Conservation (phyloP, 2,113 vertebrate species). For the Apodemus sylvaticus region DNA sequence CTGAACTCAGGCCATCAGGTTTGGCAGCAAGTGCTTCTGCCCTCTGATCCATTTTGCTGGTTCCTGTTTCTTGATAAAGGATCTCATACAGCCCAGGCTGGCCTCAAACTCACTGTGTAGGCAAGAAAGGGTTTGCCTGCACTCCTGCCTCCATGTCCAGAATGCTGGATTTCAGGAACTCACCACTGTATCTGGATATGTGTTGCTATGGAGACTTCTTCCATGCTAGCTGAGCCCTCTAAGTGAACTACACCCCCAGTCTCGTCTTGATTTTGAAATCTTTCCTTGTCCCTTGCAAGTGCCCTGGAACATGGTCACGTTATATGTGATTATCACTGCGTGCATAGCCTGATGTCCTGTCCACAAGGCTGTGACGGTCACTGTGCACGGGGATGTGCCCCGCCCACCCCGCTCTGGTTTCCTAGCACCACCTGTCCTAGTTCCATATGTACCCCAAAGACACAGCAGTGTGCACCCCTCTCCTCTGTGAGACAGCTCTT, state of each 20-base stretch:
- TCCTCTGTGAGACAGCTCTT: background rate
- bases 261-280: background rate
- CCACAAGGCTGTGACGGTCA: background rate
- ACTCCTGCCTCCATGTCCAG: background rate
- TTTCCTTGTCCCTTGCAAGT: background rate
- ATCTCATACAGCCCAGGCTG: background rate
- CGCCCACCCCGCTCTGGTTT: background rate
- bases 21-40: background rate
- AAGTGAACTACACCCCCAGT: background rate
- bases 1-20: background rate
- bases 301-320: background rate
- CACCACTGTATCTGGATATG: background rate
- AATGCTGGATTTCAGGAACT: background rate
- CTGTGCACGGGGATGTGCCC: fast-evolving
- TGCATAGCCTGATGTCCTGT: background rate
- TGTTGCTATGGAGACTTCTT: background rate
- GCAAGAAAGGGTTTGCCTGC: background rate
- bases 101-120: background rate
- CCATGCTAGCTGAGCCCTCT: background rate
- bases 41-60: background rate
- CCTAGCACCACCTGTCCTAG: background rate
- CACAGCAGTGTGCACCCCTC: background rate
- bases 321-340: background rate
- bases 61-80: background rate
- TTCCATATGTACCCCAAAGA: no score